These are phyloP conservation scores for Pollenia griseotomentosa DNA, from an alignment of 2,888 invertebrate species.

Conservation along the genomic window DNA sequence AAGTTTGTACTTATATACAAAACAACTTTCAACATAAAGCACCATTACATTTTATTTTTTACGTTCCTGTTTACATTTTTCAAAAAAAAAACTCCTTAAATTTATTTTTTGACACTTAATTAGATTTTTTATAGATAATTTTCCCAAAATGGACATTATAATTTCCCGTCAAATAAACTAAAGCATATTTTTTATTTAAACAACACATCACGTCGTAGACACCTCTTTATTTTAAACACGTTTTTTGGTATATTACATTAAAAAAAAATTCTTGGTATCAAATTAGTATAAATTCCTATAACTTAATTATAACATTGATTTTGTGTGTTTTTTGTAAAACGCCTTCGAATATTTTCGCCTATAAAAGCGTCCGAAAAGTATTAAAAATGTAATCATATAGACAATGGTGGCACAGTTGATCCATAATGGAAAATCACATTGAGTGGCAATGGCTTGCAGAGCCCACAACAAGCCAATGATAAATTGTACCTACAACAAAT, in stretches of 20 bases:
- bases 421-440: constrained; percentile 95
- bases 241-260: constrained; percentile 15
- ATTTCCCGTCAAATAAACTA: constrained; percentile 8
- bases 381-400: constrained; percentile 94
- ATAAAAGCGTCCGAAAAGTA: constrained; percentile 95
- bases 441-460: constrained; percentile 90
- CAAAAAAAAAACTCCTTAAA: not conserved
- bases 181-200: not conserved
- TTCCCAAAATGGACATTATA: constrained; percentile 43
- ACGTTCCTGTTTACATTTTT: not conserved
- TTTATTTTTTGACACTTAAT: constrained; percentile 43
- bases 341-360: constrained; percentile 80
- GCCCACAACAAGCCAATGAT: constrained; percentile 92
- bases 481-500: constrained; percentile 89
- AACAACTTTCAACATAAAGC: too few relatives aligned
- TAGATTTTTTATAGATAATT: constrained; percentile 45
- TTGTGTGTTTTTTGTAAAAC: constrained; percentile 20
- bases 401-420: constrained; percentile 93
- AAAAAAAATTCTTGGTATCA: not conserved
- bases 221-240: constrained; percentile 26
- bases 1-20: too few relatives aligned
- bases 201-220: constrained; percentile 24
- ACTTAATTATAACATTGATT: constrained; percentile 69
- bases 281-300: constrained; percentile 34
- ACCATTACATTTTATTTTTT: not conserved